Evolutionary conservation across 2,888 invertebrate species (phyloP), one percentile per base, ranked within the genome.

Genomic region (Cryptophagus acutangulus): DNA sequence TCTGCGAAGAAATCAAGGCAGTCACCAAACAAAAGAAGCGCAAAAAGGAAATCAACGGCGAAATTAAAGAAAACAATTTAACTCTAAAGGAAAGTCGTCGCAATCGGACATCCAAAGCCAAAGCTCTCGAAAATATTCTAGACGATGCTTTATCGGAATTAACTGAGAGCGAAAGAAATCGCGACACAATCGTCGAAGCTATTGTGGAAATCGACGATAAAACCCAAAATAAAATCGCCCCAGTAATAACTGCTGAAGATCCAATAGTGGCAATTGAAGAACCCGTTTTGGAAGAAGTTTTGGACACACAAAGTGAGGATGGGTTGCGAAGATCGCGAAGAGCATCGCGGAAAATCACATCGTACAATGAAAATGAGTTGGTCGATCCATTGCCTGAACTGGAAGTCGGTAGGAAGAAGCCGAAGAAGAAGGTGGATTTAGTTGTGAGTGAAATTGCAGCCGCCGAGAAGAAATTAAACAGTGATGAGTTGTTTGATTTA

Each of bases 311-410:
- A 3, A 15, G 9, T 13, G 26, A 30, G n/a, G 30, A 44, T 30
- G 36, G 36, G 14, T 41, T 55, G 17, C 42, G 60, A 40, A 51
- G 59, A 41, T 61, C 60, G 29, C 45, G 54, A 28, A 46, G 59
- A 35, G 55, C 54, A 33, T 57, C 61, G 17, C 51, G 54, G 9
- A 61, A 59, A 51, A 44, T 62, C 2, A 46, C 57, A n/a, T 60
- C 59, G 4, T 63, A 63, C 43, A 63, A 61, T 40, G 63, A 63
- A 50, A 61, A 57, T 35, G 61, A 61, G 34, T 45, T 62, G 14
- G 51, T 58, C 6, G 59, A 60, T 48, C 59, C 60, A 0, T 40
- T 62, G 33, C 49, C 61, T 2, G 58, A 59, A 20, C 54, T 50
- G 12, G 31, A 57, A 15, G 59, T 56, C 24, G 49, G 45, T 17